Percentiles rank a stretch among this genome's conserved stretches.
phyloP scores from a whole-genome alignment of 2,888 invertebrate species.

The Smittia sp. region DNA sequence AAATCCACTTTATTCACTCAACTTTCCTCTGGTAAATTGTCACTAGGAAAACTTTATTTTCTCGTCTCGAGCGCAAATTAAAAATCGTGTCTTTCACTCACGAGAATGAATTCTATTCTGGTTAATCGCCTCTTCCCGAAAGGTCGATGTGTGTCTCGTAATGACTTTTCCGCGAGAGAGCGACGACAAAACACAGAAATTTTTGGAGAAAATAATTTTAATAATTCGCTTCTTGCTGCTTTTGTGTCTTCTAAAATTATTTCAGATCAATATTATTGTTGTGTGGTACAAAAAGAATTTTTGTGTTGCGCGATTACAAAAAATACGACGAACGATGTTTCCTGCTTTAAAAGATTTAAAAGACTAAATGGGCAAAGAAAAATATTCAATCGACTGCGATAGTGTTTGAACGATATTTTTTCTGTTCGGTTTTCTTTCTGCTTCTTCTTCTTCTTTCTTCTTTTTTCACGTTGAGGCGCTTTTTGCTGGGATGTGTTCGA shows the following conservation, averaged over 20 bases:
- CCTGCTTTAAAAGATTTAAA: constrained; percentile 41
- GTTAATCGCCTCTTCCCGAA: constrained; percentile 20
- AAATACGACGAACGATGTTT: constrained; percentile 40
- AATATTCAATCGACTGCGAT: constrained; percentile 42
- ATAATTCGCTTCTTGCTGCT: constrained; percentile 7
- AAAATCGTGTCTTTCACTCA: constrained; percentile 28
- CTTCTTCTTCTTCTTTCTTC: constrained; percentile 13
- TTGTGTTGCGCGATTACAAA: constrained; percentile 31
- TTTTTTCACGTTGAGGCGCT: constrained; percentile 21
- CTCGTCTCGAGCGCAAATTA: neutral
- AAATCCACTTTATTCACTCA: neutral
- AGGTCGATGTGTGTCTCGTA: constrained; percentile 6
- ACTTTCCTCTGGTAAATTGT: neutral
- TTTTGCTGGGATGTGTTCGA: constrained; percentile 40
- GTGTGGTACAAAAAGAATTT: constrained; percentile 29
- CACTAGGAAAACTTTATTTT: neutral
- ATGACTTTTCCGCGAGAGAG: constrained; percentile 6
- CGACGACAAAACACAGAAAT: constrained; percentile 6
- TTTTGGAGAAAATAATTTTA: constrained; percentile 33
- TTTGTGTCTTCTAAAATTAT: constrained; percentile 21
- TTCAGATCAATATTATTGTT: constrained; percentile 36
- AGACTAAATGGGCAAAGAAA: constrained; percentile 40
- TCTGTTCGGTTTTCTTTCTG: constrained; percentile 35
- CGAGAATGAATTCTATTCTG: constrained; percentile 31
- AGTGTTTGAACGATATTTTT: constrained; percentile 41